Base-by-base conservation (phyloP, 1,140 invertebrate genomes). In the Drosophila lacertosa region DNA sequence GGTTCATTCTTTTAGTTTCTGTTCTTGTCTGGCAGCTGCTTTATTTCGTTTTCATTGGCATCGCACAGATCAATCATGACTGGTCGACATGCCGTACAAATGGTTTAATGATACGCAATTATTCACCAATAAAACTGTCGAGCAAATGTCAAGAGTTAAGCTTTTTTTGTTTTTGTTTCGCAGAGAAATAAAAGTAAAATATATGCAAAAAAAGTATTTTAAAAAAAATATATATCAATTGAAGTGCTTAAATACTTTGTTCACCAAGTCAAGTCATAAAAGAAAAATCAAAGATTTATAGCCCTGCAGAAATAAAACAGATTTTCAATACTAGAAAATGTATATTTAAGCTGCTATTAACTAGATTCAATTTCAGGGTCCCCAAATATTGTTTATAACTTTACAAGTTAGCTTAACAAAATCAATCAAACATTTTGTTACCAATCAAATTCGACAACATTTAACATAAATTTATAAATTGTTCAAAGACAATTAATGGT, bases 111-210 rank as follows among this genome's bases (percentile, higher is more conserved):
- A 84, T 84, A 74, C 84, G 77, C 81, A 84, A 84, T 84, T 84
- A 84, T 84, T 84, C 82, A 81, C 77, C 81, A 84, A 84, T 84
- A 84, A 84, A 84, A 84, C 73, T 86, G 81, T 84, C 81, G 73
- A 65, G 42, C 75, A 62, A 74, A 83, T 84, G 70, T 82, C 79
- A 84, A 77, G 81, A 86, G 75, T 81, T 70, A 54, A 83, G 73
- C 78, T 78, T 78, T 83, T 77, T 42, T 37, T n/a, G n/a, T n/a
- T n/a, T n/a, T n/a, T n/a, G n/a, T n/a, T n/a, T n/a, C n/a, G 37
- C 29, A 9, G 24, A 53, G 18, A 22, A 39, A 10, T 2, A 9
- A 6, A 48, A 16, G 7, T 4, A 9, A 45, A 26, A 48, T 16
- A 16, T 3, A 47, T 1, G n/a, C 11, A n/a, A 33, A 35, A n/a